Conservation (phyloP, 2,797 vertebrate genomes). For the Mus caroli region DNA sequence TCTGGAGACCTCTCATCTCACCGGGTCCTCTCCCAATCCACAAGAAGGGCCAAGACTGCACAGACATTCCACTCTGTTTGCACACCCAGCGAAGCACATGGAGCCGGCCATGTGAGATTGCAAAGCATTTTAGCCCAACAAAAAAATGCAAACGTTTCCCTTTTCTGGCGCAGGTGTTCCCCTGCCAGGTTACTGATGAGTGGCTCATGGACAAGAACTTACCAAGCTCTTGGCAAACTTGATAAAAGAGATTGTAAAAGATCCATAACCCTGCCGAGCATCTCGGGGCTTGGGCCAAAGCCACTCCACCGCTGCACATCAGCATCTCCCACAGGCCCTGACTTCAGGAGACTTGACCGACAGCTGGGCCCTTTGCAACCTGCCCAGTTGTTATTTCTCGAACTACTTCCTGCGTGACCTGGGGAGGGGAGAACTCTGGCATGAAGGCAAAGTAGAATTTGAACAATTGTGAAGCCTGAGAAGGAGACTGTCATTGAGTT, state of each 20-base stretch:
- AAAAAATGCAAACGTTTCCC: accelerated
- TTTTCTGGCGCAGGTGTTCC: not conserved
- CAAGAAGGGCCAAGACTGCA: conserved; percentile 29
- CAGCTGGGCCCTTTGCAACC: not conserved
- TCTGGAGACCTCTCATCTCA: not conserved
- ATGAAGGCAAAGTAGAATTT: not conserved
- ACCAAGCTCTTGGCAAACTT: conserved; percentile 43
- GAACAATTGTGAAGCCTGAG: not conserved
- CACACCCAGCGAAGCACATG: not conserved
- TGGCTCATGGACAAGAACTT: not conserved
- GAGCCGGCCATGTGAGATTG: conserved; percentile 5
- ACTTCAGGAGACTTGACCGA: not conserved
- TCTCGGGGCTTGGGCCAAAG: conserved; percentile 31
- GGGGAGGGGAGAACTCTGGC: not conserved
- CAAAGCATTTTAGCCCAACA: conserved; percentile 40
- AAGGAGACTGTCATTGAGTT: not conserved
- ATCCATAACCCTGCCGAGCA: not conserved
- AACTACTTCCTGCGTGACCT: not conserved
- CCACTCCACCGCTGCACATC: not conserved
- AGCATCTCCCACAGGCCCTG: not conserved
- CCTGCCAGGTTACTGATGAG: not conserved
- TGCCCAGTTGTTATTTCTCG: not conserved
- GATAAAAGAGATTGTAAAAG: conserved; percentile 4
- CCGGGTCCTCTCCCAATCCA: not conserved
- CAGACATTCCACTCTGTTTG: conserved; percentile 54